Evolutionary conservation across 2,797 vertebrate species (phyloP).

Genomic region (Poecilia velifera): DNA sequence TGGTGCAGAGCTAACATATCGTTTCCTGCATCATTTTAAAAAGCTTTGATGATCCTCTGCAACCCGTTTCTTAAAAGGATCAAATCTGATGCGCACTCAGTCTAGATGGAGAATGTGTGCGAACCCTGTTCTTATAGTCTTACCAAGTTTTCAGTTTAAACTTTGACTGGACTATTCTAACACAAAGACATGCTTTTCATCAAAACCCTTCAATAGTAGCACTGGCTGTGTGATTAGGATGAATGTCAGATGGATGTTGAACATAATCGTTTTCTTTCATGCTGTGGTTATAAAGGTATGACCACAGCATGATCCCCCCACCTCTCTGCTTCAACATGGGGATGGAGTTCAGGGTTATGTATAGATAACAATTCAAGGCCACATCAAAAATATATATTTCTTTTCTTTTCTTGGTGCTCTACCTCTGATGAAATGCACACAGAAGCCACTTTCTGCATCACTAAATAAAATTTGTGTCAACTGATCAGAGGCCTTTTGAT

Average conservation of each 20-base stretch:
- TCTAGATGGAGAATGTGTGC: background rate
- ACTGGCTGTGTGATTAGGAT: background rate
- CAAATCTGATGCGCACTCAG: background rate
- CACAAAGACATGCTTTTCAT: background rate
- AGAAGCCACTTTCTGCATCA: slow-evolving; percentile 26
- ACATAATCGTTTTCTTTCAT: background rate
- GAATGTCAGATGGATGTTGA: background rate
- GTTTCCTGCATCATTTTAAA: background rate
- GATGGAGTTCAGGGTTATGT: background rate
- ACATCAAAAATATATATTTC: background rate
- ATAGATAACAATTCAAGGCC: background rate
- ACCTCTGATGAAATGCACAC: background rate
- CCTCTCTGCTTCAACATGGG: background rate
- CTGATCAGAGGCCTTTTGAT: slow-evolving; percentile 67
- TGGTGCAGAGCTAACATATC: background rate
- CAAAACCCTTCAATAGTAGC: background rate
- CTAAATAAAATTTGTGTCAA: slow-evolving; percentile 40
- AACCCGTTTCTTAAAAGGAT: background rate
- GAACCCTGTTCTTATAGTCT: background rate
- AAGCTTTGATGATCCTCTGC: background rate
- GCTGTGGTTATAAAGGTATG: background rate
- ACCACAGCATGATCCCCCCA: background rate
- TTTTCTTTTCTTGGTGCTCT: background rate
- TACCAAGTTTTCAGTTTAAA: background rate
- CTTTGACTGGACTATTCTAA: background rate